Conservation (phyloP, 2,888 invertebrate species). For the Caradrina kadenii region DNA sequence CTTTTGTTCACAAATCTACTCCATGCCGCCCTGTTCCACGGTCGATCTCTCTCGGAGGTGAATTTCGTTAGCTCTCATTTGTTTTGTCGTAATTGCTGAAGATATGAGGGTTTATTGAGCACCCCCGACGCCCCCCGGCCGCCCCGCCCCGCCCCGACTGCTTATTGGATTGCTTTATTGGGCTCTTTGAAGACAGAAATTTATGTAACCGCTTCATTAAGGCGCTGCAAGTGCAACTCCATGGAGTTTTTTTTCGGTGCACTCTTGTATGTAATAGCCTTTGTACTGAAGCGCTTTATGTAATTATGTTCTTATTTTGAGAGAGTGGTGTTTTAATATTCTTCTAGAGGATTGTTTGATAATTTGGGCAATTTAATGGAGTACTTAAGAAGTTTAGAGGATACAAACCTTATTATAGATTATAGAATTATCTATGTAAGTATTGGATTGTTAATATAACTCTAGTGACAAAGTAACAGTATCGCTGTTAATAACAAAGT, state of each 20-base stretch:
- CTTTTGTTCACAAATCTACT: constrained; percentile 57
- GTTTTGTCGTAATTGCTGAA: constrained; percentile 88
- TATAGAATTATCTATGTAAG: not conserved
- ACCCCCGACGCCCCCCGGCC: constrained; percentile 59
- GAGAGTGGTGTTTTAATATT: constrained; percentile 33
- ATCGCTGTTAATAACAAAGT: not conserved
- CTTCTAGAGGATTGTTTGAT: constrained; percentile 2
- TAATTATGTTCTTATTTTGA: constrained; percentile 52
- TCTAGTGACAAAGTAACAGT: not conserved
- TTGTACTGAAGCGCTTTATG: constrained; percentile 44
- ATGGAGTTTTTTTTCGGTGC: constrained; percentile 53
- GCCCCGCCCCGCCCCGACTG: constrained; percentile 68
- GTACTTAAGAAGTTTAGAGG: not conserved
- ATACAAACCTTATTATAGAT: not conserved
- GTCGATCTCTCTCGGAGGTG: constrained; percentile 82
- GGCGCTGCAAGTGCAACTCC: constrained; percentile 58
- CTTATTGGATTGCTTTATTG: constrained; percentile 85
- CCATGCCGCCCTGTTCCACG: constrained; percentile 63
- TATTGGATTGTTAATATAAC: not conserved
- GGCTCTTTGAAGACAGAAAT: constrained; percentile 76
- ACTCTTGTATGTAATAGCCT: constrained; percentile 58
- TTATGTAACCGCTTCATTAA: constrained; percentile 81
- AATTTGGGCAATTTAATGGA: not conserved
- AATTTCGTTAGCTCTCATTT: constrained; percentile 89
- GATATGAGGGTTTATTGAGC: constrained; percentile 84